phyloP scores from a whole-genome alignment of 1,140 invertebrate genomes.

The Drosophila hydei region DNA sequence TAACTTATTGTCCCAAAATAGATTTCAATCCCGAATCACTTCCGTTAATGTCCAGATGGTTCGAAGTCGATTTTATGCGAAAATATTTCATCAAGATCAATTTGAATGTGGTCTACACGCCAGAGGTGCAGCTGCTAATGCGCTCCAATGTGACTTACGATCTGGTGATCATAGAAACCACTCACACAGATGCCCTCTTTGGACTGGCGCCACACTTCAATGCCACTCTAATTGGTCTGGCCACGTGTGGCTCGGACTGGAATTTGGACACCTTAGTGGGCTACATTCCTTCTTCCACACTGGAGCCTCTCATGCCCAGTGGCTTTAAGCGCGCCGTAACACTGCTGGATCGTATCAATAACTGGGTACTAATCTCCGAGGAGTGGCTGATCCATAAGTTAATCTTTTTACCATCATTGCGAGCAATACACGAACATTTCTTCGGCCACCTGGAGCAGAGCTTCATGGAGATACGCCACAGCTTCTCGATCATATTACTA shows the following conservation, averaged over 20 bases:
- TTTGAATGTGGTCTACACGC: conserved; percentile 44
- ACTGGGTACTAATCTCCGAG: conserved; percentile 50
- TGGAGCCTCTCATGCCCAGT: conserved; percentile 35
- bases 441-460: conserved; percentile 50
- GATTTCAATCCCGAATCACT: not conserved
- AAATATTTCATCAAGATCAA: conserved; percentile 32
- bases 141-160: conserved; percentile 49
- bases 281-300: conserved; percentile 3
- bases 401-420: conserved; percentile 36
- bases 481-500: conserved; percentile 58
- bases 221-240: conserved; percentile 47
- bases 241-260: conserved; percentile 58
- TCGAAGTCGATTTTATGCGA: conserved; percentile 21
- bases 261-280: conserved; percentile 48
- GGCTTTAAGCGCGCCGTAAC: not conserved
- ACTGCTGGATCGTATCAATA: conserved; percentile 49
- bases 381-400: conserved; percentile 61
- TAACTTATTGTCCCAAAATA: not conserved
- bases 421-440: conserved; percentile 46
- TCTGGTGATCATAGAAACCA: conserved; percentile 51
- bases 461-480: conserved; percentile 45
- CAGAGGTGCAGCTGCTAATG: conserved; percentile 41
- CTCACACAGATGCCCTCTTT: conserved; percentile 39
- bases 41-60: conserved; percentile 11
- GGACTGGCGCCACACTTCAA: conserved; percentile 58